These are phyloP conservation scores for Melieria picta DNA, from an alignment of 2,888 invertebrate genomes.

Conservation along the genomic window DNA sequence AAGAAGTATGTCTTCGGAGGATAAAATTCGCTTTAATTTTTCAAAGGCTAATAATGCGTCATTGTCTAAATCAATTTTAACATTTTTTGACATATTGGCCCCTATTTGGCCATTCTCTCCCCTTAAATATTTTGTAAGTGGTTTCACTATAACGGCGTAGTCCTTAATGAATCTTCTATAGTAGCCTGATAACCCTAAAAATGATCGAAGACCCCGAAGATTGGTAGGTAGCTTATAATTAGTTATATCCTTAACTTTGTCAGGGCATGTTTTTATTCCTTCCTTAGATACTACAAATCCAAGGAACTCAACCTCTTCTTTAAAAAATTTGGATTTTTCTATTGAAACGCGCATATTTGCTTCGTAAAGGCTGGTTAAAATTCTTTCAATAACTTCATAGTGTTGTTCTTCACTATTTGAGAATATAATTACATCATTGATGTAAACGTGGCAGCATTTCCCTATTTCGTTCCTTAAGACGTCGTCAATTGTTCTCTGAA, in stretches of 20 bases:
- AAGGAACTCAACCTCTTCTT: too few relatives aligned
- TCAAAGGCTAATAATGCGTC: too few relatives aligned
- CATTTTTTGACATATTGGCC: constrained; percentile 6
- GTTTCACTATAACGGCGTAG: too few relatives aligned
- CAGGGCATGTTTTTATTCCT: neutral
- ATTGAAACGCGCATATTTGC: constrained; percentile 12
- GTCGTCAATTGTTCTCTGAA: constrained; percentile 35
- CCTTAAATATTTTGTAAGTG: neutral
- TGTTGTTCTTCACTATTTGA: constrained; percentile 13
- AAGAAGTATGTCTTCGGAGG: too few relatives aligned
- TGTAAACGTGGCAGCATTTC: constrained; percentile 29
- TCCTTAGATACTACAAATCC: too few relatives aligned
- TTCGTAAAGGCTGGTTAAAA: neutral
- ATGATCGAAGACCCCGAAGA: too few relatives aligned
- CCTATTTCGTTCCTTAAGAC: constrained; percentile 32
- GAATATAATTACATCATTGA: constrained; percentile 26
- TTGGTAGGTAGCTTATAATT: too few relatives aligned
- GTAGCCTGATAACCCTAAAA: too few relatives aligned
- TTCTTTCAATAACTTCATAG: constrained; percentile 1
- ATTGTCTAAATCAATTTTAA: neutral
- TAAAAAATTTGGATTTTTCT: too few relatives aligned
- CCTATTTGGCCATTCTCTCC: neutral
- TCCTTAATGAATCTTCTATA: too few relatives aligned
- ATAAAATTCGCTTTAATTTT: too few relatives aligned
- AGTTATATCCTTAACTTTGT: neutral